Conservation (phyloP, 2,797 vertebrate species). For the Lepus townsendii region DNA sequence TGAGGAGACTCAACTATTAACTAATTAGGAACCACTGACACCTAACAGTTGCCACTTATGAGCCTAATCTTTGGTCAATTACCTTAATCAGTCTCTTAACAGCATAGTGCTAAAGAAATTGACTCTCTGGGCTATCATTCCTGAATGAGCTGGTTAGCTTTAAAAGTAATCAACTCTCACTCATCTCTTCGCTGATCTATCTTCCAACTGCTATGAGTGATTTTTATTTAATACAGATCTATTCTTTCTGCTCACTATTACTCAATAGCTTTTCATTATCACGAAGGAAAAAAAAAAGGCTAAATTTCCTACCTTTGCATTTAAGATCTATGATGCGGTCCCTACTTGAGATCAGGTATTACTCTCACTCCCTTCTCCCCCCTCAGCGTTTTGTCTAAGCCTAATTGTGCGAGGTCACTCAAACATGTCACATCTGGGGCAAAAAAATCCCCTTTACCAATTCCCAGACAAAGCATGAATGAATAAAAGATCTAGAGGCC, state of each 20-base stretch:
- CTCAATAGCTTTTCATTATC: not conserved
- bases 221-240: slow-evolving; percentile 15
- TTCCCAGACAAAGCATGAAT: slow-evolving; percentile 47
- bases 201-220: not conserved
- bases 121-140: not conserved
- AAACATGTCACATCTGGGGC: not conserved
- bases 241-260: slow-evolving; percentile 34
- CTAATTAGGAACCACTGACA: not conserved
- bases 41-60: not conserved
- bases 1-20: not conserved
- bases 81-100: not conserved
- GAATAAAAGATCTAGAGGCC: slow-evolving; percentile 11
- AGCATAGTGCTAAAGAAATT: not conserved
- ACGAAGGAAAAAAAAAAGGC: not conserved
- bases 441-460: not conserved
- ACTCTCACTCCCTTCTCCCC: not conserved
- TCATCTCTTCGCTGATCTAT: not conserved
- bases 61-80: not conserved
- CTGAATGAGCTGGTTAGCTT: not conserved
- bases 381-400: not conserved
- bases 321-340: not conserved
- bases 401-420: not conserved
- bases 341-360: slow-evolving; percentile 4
- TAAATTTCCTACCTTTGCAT: not conserved
- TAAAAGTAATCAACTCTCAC: not conserved